Base-by-base conservation (phyloP, 2,888 invertebrate genomes). In the Sarcophaga subvicina region DNA sequence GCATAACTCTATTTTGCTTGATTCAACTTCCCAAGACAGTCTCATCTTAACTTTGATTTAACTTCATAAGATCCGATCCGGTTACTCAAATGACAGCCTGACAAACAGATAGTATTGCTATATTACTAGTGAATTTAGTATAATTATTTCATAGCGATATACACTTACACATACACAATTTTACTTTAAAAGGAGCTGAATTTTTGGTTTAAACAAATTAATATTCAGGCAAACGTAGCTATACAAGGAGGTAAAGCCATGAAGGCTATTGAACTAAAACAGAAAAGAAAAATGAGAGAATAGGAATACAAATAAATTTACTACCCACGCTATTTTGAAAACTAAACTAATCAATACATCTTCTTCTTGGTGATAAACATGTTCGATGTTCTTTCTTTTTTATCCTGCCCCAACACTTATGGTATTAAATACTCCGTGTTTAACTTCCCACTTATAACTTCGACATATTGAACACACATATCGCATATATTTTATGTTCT, bases 351-450 rank as follows among this genome's bases (percentile, higher is more conserved):
- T 83, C 83, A 80, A 83, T 86, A 86, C 27, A 77, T 73, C n/a
- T 73, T 37, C 47, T 73, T 72, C n/a, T 73, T 37, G 22, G 14
- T 47, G 64, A 78, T 80, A 86, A 73, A 83, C 47, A 77, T 80
- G 70, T 70, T 63, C 70, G 72, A 80, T 73, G 60, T 20, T 8
- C 12, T 49, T 70, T 70, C 37, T 45, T 17, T 54, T 54, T 72
- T 69, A 86, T 86, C 80, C 86, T 86, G 63, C 77, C 80, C 60
- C 80, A 83, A 83, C 80, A 86, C 80, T 83, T 86, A 70, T 22
- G 73, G 67, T 64, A 83, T 80, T 72, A 83, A 80, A 69, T 69
- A 83, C 62, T 66, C 4, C 54, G 14, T 71, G 54, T 78, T 83
- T 78, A 79, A 83, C 73, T 79, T 73, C 54, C 73, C 69, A 83